These are phyloP conservation scores for Pseudomyrmex cubaensis DNA, from an alignment of 1,140 invertebrate genomes.

Conservation along the genomic window DNA sequence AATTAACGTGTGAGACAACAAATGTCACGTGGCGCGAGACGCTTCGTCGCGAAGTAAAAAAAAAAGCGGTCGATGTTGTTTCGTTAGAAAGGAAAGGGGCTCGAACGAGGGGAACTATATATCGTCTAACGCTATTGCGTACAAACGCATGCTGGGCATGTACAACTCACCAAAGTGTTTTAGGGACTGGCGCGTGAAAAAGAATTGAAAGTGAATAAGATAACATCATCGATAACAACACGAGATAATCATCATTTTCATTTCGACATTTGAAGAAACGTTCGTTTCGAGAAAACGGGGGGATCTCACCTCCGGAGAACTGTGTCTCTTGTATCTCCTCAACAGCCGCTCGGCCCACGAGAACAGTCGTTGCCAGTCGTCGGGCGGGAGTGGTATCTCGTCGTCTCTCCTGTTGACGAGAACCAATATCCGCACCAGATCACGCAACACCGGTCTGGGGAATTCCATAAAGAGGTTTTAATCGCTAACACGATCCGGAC, in stretches of 20 bases:
- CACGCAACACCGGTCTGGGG: constrained; percentile 90
- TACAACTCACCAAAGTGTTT: constrained; percentile 81
- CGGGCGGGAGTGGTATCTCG: constrained; percentile 88
- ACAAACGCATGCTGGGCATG: constrained; percentile 18
- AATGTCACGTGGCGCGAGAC: not conserved
- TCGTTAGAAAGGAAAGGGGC: not conserved
- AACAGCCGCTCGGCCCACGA: constrained; percentile 91
- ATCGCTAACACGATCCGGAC: not conserved
- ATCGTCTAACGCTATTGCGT: constrained; percentile 43
- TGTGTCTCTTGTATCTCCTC: constrained; percentile 89
- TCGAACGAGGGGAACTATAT: not conserved
- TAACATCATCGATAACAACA: constrained; percentile 27
- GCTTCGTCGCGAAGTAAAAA: not conserved
- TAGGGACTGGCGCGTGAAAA: constrained; percentile 82
- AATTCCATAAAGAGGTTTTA: constrained; percentile 17
- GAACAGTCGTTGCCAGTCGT: constrained; percentile 91
- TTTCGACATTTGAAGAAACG: constrained; percentile 35
- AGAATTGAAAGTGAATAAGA: constrained; percentile 67
- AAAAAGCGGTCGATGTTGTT: not conserved
- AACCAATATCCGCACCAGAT: constrained; percentile 90
- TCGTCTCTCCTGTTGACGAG: constrained; percentile 89
- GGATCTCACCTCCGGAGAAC: constrained; percentile 84
- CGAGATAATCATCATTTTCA: constrained; percentile 23
- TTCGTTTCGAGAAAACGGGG: not conserved
- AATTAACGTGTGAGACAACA: not conserved